Base-by-base conservation (phyloP, 92 coral and sea anemone species). In the Paramuricea clavata region DNA sequence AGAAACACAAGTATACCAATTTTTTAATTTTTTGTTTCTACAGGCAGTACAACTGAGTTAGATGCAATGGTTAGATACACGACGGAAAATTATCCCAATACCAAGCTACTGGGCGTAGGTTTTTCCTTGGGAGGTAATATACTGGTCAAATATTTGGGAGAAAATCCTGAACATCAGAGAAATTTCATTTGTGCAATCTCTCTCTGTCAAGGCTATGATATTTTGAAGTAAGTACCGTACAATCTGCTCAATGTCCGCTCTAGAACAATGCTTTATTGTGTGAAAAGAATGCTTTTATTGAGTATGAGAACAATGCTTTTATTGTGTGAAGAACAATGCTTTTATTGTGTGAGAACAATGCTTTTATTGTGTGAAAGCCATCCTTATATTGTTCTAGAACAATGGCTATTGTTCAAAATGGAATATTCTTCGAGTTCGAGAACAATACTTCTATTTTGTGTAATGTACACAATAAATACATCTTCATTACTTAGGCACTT, bases 61-160 rank as follows among this genome's bases (percentile, higher is more conserved):
- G 89, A 83, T 43, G 92, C 93, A 22, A 87, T 96, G 62, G 95
- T 96, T 31, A 87, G 47, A 26, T 94, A 92, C 69, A 86, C 95
- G 4, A 69, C 76, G 12, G 86, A 86, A 68, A 88, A 74, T 33
- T 91, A 91, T 67, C 89, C 93, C 72, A 85, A 93, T 52, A 85
- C 88, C 42, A 91, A 77, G 23, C 92, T 96, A 21, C 79, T 96
- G 39, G 99, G 97, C 74, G 93, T 96, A 32, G 99, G 99, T 26
- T 96, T 94, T 68, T 96, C 99, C 5, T 89, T 96, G 99, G 99
- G 99, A 3, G 99, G 92, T n/a, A 96, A 96, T 80, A 92, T 96
- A 35, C 81, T 96, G 73, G 87, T 96, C 57, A 94, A 94, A 68
- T 96, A 96, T 77, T 91, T 96, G 56, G 99, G 99, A 0, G 99